Percentiles rank a stretch among this genome's conserved stretches.
Conservation (phyloP, 1,140 invertebrate genomes). For the Penaeus japonicus region DNA sequence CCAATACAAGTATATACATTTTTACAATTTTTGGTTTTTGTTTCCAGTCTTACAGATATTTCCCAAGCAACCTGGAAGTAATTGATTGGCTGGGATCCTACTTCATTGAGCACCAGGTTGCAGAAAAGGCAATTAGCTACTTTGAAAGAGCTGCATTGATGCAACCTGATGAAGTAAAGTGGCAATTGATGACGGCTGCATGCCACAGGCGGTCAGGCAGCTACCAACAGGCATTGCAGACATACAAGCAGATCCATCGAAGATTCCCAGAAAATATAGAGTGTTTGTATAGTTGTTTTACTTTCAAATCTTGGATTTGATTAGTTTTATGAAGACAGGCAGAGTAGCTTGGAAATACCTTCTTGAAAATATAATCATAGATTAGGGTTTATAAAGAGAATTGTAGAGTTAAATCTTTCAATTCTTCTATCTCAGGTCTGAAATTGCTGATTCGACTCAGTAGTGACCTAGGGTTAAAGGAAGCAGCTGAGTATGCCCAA, state of each 20-base stretch:
- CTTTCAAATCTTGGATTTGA: neutral
- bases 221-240: constrained; percentile 81
- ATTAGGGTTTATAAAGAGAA: neutral
- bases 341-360: neutral
- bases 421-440: constrained; percentile 67
- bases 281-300: constrained; percentile 67
- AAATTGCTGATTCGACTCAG: constrained; percentile 83
- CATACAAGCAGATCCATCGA: constrained; percentile 78
- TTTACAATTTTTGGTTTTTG: neutral
- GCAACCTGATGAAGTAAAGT: constrained; percentile 84
- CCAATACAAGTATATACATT: too few species aligned
- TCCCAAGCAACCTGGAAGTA: constrained; percentile 87
- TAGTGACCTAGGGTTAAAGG: constrained; percentile 82
- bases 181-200: constrained; percentile 84
- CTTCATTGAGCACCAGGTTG: constrained; percentile 74
- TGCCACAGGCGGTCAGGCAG: constrained; percentile 84
- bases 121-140: constrained; percentile 88
- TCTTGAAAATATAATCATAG: neutral
- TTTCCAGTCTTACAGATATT: constrained; percentile 82
- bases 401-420: neutral
- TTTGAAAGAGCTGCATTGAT: constrained; percentile 89
- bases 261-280: constrained; percentile 87
- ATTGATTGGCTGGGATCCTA: constrained; percentile 93
- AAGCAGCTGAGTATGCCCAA: constrained; percentile 78
- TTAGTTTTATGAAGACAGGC: neutral